A percentile compares a stretch with the other conserved stretches of the same genome.
phyloP scores from a whole-genome alignment of 2,797 vertebrate genomes.

The Sebastes hubbsi region DNA sequence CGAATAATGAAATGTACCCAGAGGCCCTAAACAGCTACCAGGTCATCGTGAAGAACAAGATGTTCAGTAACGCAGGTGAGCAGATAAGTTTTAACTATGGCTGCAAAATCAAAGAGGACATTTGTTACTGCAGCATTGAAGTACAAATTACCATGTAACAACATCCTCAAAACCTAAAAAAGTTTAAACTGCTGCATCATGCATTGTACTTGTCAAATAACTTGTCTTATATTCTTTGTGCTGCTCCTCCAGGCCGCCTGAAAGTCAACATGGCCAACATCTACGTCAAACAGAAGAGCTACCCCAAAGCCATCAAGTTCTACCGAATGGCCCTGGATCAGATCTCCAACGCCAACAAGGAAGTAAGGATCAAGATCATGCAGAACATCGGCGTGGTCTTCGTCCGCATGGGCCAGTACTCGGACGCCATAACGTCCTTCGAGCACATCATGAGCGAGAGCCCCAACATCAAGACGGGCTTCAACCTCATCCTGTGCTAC shows the following conservation, averaged over 20 bases:
- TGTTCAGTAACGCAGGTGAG: conserved; percentile 95
- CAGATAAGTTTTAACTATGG: too few species aligned
- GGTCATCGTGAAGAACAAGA: conserved; percentile 97
- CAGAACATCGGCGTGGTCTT: conserved; percentile 96
- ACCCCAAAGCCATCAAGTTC: conserved; percentile 95
- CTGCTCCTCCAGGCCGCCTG: conserved; percentile 84
- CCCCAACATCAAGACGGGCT: conserved; percentile 92
- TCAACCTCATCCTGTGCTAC: conserved; percentile 94
- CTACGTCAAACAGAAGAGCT: conserved; percentile 96
- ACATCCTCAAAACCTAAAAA: too few species aligned
- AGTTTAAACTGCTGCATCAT: too few species aligned
- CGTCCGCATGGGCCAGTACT: conserved; percentile 91
- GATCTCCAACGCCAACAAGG: conserved; percentile 91
- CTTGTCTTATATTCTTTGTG: neutral
- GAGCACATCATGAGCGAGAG: conserved; percentile 96
- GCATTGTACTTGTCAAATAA: too few species aligned
- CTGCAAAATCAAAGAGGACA: neutral
- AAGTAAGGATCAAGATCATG: conserved; percentile 98
- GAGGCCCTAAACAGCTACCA: conserved; percentile 96
- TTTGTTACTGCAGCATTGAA: neutral
- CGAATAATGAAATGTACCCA: conserved; percentile 94
- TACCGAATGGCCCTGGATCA: conserved; percentile 98
- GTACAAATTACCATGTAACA: too few species aligned
- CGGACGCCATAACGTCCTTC: conserved; percentile 92
- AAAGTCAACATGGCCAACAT: conserved; percentile 99